Evolutionary conservation across 2,888 invertebrate species (phyloP), one percentile per base, ranked within the genome.

Genomic region (Oscheius sp.): DNA sequence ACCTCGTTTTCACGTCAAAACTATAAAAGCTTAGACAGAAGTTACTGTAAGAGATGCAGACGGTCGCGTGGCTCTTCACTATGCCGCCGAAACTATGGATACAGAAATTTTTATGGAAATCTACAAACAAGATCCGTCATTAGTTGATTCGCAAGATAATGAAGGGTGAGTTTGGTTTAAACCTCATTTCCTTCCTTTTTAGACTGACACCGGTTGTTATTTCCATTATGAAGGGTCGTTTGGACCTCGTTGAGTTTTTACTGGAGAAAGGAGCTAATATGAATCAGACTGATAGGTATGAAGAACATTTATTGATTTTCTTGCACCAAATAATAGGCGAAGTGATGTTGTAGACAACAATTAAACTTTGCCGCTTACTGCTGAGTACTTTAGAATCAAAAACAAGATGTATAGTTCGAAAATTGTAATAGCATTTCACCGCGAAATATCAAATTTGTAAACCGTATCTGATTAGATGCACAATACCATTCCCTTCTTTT

Each of bases 201-300:
- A 86, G 86, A 76, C 94, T 96, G 89, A 96, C 97, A 10, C 94
- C 97, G 10, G 92, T 99, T 72, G 96, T 97, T 91, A 92, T 97
- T 87, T 96, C 97, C 37, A 96, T 96, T 78, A 96, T 96, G 89
- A 94, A 95, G 81, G 96, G 96, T 68, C 95, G 95, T 90, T 93
- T 94, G 86, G 93, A 94, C 29, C 92, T 95, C 83, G 94, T 96
- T 78, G 94, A 94, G 85, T 93, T 94, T 76, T 92, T 98, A 74
- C 91, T 96, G 70, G 94, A 94, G 57, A 79, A 94, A 84, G 94
- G 94, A 55, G 96, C 96, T 9, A 94, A 96, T 89, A 93, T 96
- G 80, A 94, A 94, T 90, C 94, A 94, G 60, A 92, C 94, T 82
- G 98, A 99, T 90, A 93, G 94, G 87, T 74, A 47, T 33, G 48